Conservation (phyloP, 2,113 vertebrate genomes). For the Pantherophis guttatus region DNA sequence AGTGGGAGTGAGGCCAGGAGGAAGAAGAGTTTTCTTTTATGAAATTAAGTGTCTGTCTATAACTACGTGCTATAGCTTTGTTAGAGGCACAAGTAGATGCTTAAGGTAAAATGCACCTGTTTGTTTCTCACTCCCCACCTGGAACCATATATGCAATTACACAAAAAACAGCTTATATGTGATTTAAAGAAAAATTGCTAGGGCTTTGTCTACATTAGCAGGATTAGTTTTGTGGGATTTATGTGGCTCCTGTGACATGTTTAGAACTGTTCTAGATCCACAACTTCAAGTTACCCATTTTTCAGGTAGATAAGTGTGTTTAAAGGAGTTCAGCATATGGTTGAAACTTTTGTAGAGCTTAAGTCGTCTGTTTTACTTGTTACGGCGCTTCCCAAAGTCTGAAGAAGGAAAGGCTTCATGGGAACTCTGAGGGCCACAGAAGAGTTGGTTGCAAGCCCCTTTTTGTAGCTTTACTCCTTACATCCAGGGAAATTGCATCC, state of each 20-base stretch:
- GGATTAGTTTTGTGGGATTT: neutral
- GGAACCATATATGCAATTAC: neutral
- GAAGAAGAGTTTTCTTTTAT: neutral
- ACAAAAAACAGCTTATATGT: neutral
- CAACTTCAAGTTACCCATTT: neutral
- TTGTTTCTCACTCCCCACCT: neutral
- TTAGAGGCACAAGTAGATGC: neutral
- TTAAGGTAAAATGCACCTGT: too few species aligned
- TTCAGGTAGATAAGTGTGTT: neutral
- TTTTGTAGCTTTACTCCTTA: neutral
- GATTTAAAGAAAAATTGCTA: neutral
- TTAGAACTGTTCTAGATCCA: neutral
- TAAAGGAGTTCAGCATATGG: neutral
- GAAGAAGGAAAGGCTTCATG: neutral
- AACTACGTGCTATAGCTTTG: neutral
- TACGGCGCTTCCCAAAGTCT: neutral
- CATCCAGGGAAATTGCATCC: neutral
- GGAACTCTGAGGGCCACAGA: neutral
- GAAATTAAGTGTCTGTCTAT: neutral
- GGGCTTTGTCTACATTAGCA: neutral
- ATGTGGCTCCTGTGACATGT: neutral
- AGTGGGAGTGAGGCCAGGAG: neutral
- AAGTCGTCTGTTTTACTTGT: neutral
- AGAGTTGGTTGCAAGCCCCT: neutral
- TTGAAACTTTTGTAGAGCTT: neutral